Evolutionary conservation across 2,888 invertebrate genomes (phyloP), one percentile per base, ranked within the genome.

Genomic region (Caenorhabditis imperialis): DNA sequence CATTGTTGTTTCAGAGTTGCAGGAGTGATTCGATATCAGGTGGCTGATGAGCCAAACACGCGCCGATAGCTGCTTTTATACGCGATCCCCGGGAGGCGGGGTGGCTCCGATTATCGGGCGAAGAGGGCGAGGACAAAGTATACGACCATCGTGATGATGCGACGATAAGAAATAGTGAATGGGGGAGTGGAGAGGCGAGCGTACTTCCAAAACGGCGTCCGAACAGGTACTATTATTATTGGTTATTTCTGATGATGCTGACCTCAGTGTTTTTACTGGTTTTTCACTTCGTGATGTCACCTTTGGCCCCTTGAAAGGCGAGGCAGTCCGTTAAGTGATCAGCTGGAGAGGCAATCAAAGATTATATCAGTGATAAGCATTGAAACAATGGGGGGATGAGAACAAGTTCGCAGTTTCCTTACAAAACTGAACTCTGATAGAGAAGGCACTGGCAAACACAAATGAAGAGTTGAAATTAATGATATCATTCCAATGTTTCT

Each of bases 211-310:
- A 18, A 40, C 18, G 51, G 67, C 50, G 67, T 50, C 10, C 44
- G 51, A 67, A 67, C 67, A 67, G 57, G 67, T 67, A 67, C 57
- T 67, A 50, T 50, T 57, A 57, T 57, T 67, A 51, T 67, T 50
- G 22, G 37, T 25, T 27, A 50, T 67, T 30, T 30, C 30, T 30
- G 30, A 30, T 30, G 30, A 30, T 30, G 30, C 6, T 30, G 30
- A 6, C 30, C 57, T 18, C 12, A 16, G 25, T 48, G 38, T 33
- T 55, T 33, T 42, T 54, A 65, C 38, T 65, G 40, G 55, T 62
- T 58, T 65, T 65, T 57, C 54, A 44, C 10, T 30, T 7, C 25
- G 44, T 67, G 67, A 67, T 57, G 57, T 57, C 67, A 67, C 12
- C 35, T 7, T 14, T 50, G 48, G 20, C 25, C 30, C 30, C 6